Percentiles rank a stretch among this genome's conserved stretches.
These are phyloP conservation scores for Conchocele bisecta DNA, from an alignment of 2,888 invertebrate genomes.

Conservation along the genomic window DNA sequence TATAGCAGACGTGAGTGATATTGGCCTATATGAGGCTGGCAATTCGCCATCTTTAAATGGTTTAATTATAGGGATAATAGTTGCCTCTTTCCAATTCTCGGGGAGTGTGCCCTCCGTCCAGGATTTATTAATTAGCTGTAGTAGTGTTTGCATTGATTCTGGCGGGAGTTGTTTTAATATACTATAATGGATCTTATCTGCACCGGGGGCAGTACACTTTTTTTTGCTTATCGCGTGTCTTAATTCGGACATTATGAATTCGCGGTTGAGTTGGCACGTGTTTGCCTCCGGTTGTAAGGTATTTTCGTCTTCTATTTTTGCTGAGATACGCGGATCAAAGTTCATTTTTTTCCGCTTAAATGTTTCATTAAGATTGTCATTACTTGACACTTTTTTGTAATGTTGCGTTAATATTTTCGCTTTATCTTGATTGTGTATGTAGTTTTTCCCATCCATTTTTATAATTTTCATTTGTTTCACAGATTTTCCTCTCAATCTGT, in stretches of 20 bases:
- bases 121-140: constrained; percentile 3
- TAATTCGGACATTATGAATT: too few species aligned
- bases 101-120: constrained; percentile 1
- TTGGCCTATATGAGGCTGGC: constrained; percentile 8
- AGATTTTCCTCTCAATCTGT: background rate
- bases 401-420: background rate
- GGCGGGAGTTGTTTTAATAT: background rate
- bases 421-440: too few species aligned
- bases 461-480: background rate
- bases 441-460: background rate
- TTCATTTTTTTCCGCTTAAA: background rate
- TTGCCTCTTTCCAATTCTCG: background rate
- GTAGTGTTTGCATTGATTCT: background rate
- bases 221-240: too few species aligned
- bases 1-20: constrained; percentile 10
- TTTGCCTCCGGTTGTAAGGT: too few species aligned
- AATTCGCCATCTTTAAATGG: constrained; percentile 1
- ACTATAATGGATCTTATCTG: constrained; percentile 5
- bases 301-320: too few species aligned
- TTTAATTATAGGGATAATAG: constrained; percentile 10
- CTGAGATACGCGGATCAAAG: too few species aligned
- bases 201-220: too few species aligned
- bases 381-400: background rate
- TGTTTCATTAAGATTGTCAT: background rate
- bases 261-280: too few species aligned